These are phyloP conservation scores for Podarcis muralis DNA, from an alignment of 2,113 vertebrate species.

Conservation along the genomic window DNA sequence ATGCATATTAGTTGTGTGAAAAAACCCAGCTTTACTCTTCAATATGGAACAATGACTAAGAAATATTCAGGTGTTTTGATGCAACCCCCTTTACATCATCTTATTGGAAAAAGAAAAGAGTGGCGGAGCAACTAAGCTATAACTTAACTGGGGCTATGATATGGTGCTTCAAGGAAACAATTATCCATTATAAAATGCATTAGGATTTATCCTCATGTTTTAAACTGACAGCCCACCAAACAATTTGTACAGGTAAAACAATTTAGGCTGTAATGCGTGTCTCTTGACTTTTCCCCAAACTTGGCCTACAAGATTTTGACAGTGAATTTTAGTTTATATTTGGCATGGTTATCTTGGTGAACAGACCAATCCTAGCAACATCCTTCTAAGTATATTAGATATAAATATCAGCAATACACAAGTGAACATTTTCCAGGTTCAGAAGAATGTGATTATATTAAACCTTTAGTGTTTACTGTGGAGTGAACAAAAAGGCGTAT, in stretches of 20 bases:
- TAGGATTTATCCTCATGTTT: background rate
- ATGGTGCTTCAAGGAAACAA: background rate
- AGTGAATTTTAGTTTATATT: background rate
- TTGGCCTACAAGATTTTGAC: background rate
- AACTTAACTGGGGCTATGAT: background rate
- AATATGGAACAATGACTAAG: background rate
- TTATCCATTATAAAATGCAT: background rate
- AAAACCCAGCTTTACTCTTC: background rate
- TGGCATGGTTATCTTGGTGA: background rate
- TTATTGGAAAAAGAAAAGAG: background rate
- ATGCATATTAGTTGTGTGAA: background rate
- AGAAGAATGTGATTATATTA: background rate
- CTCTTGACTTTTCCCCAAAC: background rate
- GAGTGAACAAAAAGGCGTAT: background rate
- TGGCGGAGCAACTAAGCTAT: background rate
- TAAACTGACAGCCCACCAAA: background rate
- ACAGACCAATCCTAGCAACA: background rate
- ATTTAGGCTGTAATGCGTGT: background rate
- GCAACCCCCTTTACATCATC: background rate
- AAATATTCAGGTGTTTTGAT: background rate
- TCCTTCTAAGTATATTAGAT: background rate
- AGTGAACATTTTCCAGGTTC: background rate
- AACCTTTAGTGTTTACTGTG: background rate
- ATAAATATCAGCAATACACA: background rate
- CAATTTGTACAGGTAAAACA: background rate